Base-by-base conservation (phyloP, 2,113 vertebrate species). In the Columbina picui region DNA sequence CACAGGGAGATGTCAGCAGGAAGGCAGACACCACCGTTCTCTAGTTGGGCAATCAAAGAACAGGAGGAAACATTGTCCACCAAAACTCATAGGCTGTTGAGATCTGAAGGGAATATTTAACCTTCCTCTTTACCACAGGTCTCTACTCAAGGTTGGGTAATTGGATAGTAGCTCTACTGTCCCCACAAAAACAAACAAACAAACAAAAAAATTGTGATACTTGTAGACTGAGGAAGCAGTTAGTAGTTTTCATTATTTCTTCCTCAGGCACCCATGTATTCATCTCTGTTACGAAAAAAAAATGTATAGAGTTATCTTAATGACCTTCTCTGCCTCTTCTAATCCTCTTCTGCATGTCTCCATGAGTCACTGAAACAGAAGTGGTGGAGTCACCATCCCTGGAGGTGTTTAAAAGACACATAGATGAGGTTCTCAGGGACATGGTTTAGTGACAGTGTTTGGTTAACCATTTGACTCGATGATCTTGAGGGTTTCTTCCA, bases 11-110 rank as follows among this genome's bases (percentile, higher is more conserved):
- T 39, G 12, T 19, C 36, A 69, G 14, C 27, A 47, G 25, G 55
- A 63, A 79, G 34, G 5, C 29, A 92, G 9, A 55, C 5, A 61
- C 9, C 12, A 27, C 43, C 7, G 4, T 49, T 73, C 23, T 57
- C 30, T 10, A 52, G 11, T 0, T 79, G n/a, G 4, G 6, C 2
- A 2, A 34, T 47, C 30, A 71, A 55, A 78, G 14, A 10, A 3
- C 6, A 3, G 41, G 34, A 59, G 52, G 20, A 53, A 91, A 60
- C 12, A 6, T 5, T 50, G 8, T 43, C 39, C 23, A 89, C 36
- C 63, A 47, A 69, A 89, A 60, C 6, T 38, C 52, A 23, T 7
- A 32, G 2, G 1, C 3, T 85, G 13, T 26, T 52, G 38, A 60
- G 32, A 60, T 47, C 49, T 47, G 13, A 80, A 76, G 4, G 34